Evolutionary conservation across 2,888 invertebrate species (phyloP).

Genomic region (Pelosia muscerda): DNA sequence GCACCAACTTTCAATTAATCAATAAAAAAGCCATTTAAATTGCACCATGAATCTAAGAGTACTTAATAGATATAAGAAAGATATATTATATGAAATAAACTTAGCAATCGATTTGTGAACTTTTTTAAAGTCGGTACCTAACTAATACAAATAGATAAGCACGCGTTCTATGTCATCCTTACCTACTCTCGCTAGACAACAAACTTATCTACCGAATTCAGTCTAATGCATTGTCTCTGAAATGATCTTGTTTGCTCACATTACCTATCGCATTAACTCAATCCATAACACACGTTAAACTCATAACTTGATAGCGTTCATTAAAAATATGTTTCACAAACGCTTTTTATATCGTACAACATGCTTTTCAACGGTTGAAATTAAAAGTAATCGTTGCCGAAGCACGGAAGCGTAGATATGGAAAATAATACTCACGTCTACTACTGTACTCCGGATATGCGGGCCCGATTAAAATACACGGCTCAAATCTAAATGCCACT

Average conservation of each 20-base stretch:
- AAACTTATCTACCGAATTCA: conserved; percentile 10
- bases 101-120: no score
- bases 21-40: no score
- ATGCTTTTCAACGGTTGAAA: conserved; percentile 73
- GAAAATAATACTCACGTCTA: conserved; percentile 74
- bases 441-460: conserved; percentile 63
- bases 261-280: conserved; percentile 63
- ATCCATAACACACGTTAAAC: conserved; percentile 67
- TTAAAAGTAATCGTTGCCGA: conserved; percentile 78
- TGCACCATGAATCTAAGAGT: no score
- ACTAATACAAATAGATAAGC: neutral
- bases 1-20: no score
- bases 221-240: conserved; percentile 22
- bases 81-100: no score
- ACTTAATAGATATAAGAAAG: no score
- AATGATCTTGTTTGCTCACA: conserved; percentile 25
- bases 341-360: conserved; percentile 72
- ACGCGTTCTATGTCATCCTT: neutral
- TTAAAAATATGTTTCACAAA: conserved; percentile 70
- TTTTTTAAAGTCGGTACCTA: no score
- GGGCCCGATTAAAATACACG: conserved; percentile 63
- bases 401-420: conserved; percentile 76
- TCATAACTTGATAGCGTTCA: conserved; percentile 66
- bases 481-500: conserved; percentile 59
- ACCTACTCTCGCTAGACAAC: neutral